Conservation (phyloP, 53 echinoderm and acorn worm genomes). For the Zoroaster sp. region DNA sequence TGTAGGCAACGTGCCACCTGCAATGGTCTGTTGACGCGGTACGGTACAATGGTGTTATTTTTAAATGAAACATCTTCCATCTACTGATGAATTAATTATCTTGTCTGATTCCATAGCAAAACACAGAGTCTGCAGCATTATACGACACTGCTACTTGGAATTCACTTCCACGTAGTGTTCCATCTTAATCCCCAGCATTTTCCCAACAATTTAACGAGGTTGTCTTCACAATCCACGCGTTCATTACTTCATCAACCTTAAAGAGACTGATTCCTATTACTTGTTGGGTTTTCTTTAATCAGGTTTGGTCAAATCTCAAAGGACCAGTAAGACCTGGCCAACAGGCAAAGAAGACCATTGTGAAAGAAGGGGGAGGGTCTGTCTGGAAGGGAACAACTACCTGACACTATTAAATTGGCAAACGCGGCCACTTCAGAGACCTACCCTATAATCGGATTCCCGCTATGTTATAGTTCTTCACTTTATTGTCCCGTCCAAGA, state of each 20-base stretch:
- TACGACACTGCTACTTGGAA: too few species aligned
- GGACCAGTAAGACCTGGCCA: not conserved
- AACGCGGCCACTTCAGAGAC: not conserved
- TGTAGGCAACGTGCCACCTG: too few species aligned
- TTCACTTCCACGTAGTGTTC: not conserved
- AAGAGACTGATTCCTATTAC: constrained; percentile 3
- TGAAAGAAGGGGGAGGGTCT: not conserved
- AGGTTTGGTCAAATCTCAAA: not conserved
- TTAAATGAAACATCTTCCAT: too few species aligned
- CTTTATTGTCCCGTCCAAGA: not conserved
- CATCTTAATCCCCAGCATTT: not conserved
- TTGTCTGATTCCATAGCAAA: too few species aligned
- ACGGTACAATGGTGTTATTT: too few species aligned
- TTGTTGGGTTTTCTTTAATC: not conserved
- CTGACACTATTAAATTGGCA: constrained; percentile 17
- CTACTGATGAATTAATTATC: too few species aligned
- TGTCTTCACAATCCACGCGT: not conserved
- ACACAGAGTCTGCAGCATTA: too few species aligned
- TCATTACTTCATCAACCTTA: constrained; percentile 41
- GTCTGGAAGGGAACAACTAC: not conserved
- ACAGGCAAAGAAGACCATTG: not conserved
- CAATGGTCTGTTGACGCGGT: too few species aligned
- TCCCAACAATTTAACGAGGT: not conserved
- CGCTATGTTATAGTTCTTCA: not conserved
- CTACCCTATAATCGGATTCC: constrained; percentile 24